phyloP scores from a whole-genome alignment of 2,113 vertebrate genomes.

The Odobenus rosmarus region DNA sequence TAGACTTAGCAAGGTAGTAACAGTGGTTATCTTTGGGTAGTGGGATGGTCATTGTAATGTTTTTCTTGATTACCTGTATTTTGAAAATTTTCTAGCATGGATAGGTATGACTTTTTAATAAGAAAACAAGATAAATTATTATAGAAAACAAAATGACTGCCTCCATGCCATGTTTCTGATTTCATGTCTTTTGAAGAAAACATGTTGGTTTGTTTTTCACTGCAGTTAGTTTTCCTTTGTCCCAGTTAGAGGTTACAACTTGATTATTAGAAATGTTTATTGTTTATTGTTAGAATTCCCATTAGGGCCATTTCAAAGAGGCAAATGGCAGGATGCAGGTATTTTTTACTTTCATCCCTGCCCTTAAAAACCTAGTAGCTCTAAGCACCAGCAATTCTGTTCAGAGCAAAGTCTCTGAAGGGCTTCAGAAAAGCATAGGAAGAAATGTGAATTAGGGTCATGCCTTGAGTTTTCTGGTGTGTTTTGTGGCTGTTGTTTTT shows the following conservation, averaged over 20 bases:
- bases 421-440: background rate
- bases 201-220: background rate
- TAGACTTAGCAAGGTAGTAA: background rate
- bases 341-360: background rate
- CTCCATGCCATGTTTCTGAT: background rate
- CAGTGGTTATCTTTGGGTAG: background rate
- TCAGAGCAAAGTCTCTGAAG: background rate
- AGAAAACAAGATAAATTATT: background rate
- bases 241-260: background rate
- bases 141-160: background rate
- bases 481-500: background rate
- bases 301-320: background rate
- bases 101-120: background rate
- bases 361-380: background rate
- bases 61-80: constrained; percentile 36
- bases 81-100: constrained; percentile 1
- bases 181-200: background rate
- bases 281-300: background rate
- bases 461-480: background rate
- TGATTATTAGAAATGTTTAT: background rate
- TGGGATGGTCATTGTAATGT: background rate
- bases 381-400: background rate
- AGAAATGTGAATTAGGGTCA: background rate
- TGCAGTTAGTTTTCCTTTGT: constrained; percentile 14
- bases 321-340: background rate